Conservation (phyloP, 2,113 vertebrate genomes). For the Brachionichthys hirsutus region DNA sequence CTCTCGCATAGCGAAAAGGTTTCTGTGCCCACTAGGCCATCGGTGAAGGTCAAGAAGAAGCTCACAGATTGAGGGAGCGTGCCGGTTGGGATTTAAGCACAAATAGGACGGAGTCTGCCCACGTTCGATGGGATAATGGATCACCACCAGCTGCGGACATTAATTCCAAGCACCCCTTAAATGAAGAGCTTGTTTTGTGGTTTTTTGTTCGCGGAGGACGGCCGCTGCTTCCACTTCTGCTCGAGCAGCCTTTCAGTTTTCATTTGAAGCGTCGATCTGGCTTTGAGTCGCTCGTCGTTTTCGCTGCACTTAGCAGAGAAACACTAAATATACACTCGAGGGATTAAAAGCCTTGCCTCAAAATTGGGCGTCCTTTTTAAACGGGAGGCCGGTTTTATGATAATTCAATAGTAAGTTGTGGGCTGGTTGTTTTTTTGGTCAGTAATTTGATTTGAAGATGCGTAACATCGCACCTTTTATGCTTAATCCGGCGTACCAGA, state of each 20-base stretch:
- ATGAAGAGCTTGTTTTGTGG: conserved; percentile 10
- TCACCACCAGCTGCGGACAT: not conserved
- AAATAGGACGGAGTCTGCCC: not conserved
- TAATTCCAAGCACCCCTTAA: not conserved
- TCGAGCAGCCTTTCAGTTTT: not conserved
- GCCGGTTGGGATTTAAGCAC: not conserved
- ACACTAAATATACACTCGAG: not conserved
- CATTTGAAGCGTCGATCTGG: not conserved
- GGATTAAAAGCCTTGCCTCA: not conserved
- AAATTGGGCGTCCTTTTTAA: too few relatives aligned
- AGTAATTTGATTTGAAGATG: too few relatives aligned
- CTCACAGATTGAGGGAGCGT: not conserved
- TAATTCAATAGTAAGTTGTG: too few relatives aligned
- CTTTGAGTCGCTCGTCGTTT: not conserved
- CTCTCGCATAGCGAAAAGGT: conserved; percentile 50
- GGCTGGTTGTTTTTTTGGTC: too few relatives aligned
- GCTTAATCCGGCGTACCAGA: too few relatives aligned
- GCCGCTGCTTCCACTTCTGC: not conserved
- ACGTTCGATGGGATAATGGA: not conserved
- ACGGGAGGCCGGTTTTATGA: too few relatives aligned
- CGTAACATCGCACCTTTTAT: too few relatives aligned
- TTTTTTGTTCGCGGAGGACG: not conserved
- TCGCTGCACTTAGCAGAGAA: not conserved
- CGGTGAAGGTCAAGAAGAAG: conserved; percentile 9
- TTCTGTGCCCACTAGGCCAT: conserved; percentile 27